phyloP scores from a whole-genome alignment of 1,140 invertebrate species.

The Drosophila parabipectinata region DNA sequence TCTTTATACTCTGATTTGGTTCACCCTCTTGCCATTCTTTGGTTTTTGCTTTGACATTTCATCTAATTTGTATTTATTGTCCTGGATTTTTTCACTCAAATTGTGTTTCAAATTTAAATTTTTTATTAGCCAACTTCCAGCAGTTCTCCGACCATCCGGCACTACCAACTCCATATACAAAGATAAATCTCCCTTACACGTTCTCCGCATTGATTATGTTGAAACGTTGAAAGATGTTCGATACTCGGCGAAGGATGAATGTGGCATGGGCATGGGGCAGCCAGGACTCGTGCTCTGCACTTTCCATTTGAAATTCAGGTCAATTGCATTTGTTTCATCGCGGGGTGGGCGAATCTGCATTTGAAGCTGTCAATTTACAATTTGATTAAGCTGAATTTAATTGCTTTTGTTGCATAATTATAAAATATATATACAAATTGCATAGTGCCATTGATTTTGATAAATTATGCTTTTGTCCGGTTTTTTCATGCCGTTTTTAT shows the following conservation, averaged over 20 bases:
- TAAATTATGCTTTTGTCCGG: slow-evolving; percentile 52
- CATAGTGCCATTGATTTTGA: slow-evolving; percentile 61
- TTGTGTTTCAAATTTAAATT: slow-evolving; percentile 76
- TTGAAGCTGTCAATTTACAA: slow-evolving; percentile 72
- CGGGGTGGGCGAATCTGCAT: slow-evolving; percentile 43
- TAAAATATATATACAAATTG: slow-evolving; percentile 72
- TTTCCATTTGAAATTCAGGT: slow-evolving; percentile 57
- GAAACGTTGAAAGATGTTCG: slow-evolving; percentile 27
- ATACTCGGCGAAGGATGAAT: slow-evolving; percentile 18
- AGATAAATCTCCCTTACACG: slow-evolving; percentile 33
- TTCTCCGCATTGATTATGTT: slow-evolving; percentile 44
- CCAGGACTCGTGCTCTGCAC: slow-evolving; percentile 32
- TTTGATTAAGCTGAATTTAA: slow-evolving; percentile 79
- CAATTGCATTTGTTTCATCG: slow-evolving; percentile 53
- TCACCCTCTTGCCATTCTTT: not conserved
- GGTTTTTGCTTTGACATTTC: slow-evolving; percentile 53
- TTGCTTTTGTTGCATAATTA: slow-evolving; percentile 70
- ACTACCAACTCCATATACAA: not conserved
- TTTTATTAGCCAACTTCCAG: slow-evolving; percentile 50
- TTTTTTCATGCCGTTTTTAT: slow-evolving; percentile 30
- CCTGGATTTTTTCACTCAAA: slow-evolving; percentile 56
- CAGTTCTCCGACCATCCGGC: no score
- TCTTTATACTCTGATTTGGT: not conserved
- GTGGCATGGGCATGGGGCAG: slow-evolving; percentile 9
- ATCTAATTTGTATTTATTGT: slow-evolving; percentile 80